Conservation (phyloP, 2,113 vertebrate species). For the Fregata magnificens region DNA sequence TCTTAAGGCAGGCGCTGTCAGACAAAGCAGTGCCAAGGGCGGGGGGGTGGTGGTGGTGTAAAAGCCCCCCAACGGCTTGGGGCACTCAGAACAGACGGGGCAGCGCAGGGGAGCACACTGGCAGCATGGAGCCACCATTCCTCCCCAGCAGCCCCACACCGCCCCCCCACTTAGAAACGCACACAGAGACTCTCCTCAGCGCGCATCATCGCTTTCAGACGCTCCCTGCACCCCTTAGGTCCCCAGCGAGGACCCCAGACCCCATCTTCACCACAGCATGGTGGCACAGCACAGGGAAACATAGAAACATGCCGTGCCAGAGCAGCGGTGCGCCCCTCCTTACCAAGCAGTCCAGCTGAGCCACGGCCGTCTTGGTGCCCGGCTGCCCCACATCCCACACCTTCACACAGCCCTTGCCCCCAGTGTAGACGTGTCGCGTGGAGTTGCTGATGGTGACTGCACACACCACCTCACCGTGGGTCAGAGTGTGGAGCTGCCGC, state of each 20-base stretch:
- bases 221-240: neutral
- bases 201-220: neutral
- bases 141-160: neutral
- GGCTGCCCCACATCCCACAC: slow-evolving; percentile 93
- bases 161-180: neutral
- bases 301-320: neutral
- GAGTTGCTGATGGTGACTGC: slow-evolving; percentile 92
- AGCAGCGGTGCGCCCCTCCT: neutral
- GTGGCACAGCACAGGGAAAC: neutral
- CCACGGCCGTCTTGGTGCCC: slow-evolving; percentile 86
- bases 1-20: neutral
- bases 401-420: slow-evolving; percentile 89
- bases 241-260: neutral
- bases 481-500: slow-evolving; percentile 86
- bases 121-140: neutral
- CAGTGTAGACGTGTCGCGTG: slow-evolving; percentile 88
- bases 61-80: neutral
- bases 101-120: accelerated
- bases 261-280: accelerated
- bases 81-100: accelerated
- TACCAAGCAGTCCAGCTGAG: slow-evolving; percentile 87
- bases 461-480: slow-evolving; percentile 89
- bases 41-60: no score
- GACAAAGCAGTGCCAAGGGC: neutral
- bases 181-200: accelerated